Evolutionary conservation across 2,113 vertebrate species (phyloP).

Genomic region (Laticauda laticaudata): DNA sequence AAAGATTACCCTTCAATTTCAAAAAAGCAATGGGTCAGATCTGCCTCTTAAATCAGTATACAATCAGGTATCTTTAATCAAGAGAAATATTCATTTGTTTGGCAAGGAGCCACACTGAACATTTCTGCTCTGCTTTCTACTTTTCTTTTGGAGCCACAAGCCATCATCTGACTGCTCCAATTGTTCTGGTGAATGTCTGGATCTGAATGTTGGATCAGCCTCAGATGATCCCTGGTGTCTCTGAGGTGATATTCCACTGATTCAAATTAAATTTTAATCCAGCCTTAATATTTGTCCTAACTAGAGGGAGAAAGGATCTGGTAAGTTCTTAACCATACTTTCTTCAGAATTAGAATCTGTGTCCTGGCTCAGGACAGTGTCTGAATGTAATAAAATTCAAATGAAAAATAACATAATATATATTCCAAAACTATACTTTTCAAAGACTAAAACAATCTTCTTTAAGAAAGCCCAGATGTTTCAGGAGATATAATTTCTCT

Average conservation of each 20-base stretch:
- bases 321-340: conserved; percentile 17
- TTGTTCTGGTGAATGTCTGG: not conserved
- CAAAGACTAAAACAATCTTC: not conserved
- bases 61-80: not conserved
- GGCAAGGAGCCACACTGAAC: not conserved
- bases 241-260: not conserved
- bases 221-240: not conserved
- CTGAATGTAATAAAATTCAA: not conserved
- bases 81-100: not conserved
- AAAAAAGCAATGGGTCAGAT: not conserved
- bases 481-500: not conserved
- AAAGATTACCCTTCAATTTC: not conserved
- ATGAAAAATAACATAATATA: not conserved
- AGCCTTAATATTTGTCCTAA: conserved; percentile 8
- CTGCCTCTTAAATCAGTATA: not conserved
- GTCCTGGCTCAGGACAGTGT: not conserved
- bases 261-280: not conserved
- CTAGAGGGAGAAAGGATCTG: conserved; percentile 8
- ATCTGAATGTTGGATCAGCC: not conserved
- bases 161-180: not conserved
- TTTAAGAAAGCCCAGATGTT: not conserved
- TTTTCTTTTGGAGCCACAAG: not conserved
- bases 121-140: not conserved
- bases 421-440: not conserved
- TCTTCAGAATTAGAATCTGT: not conserved